Conservation (phyloP, 1,140 invertebrate genomes). For the Ooceraea biroi region DNA sequence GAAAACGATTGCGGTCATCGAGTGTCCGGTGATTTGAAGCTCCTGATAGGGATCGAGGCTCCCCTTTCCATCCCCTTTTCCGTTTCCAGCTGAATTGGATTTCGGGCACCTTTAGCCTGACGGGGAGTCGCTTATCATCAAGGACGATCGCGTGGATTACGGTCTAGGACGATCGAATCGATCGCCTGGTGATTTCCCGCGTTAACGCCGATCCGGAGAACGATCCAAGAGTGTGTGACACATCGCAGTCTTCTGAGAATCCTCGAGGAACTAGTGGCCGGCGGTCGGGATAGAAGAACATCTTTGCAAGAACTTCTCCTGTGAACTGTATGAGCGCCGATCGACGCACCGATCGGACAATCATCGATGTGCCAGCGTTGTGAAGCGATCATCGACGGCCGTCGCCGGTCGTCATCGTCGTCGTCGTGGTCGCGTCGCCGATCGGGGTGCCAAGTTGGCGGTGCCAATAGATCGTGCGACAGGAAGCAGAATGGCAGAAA, state of each 20-base stretch:
- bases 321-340: not conserved
- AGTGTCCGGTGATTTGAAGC: constrained; percentile 21
- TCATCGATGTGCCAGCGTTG: constrained; percentile 35
- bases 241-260: not conserved
- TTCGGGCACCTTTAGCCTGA: not conserved
- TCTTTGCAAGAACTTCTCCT: too few relatives aligned
- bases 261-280: not conserved
- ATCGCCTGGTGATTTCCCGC: not conserved
- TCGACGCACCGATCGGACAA: not conserved
- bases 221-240: not conserved
- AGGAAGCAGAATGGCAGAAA: constrained; percentile 57
- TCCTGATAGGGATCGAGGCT: not conserved
- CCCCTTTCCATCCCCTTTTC: not conserved
- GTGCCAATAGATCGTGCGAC: constrained; percentile 21
- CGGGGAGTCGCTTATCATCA: constrained; percentile 16
- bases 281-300: not conserved
- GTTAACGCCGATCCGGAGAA: not conserved
- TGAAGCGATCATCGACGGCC: constrained; percentile 2
- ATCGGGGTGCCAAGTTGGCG: constrained; percentile 57
- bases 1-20: not conserved
- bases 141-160: constrained; percentile 35
- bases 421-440: constrained; percentile 26
- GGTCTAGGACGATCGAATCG: constrained; percentile 41
- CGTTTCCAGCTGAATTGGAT: not conserved
- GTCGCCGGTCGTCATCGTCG: constrained; percentile 9